Evolutionary conservation across 2,888 invertebrate genomes (phyloP), one percentile per base, ranked within the genome.

Genomic region (Eupithecia tripunctaria): DNA sequence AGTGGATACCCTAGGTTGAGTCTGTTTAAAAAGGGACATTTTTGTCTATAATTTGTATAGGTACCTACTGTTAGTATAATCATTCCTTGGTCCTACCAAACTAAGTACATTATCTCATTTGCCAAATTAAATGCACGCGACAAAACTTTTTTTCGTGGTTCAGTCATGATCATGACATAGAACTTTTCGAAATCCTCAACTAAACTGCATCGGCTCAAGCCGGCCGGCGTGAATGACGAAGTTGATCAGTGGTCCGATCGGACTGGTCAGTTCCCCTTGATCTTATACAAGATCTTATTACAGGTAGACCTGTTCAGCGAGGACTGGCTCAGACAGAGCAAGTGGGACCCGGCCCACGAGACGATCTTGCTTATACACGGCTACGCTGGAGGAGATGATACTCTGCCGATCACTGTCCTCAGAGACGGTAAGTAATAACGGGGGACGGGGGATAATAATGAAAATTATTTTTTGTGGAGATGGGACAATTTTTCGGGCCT

Each of bases 311-410:
- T 95, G 64, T 88, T 85, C 70, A 95, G 96, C 82, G 95, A 95
- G n/a, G 97, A 97, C 82, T 97, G 97, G 97, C 90, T 97, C 71
- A 93, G 97, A 15, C 96, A 96, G 84, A 96, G 96, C 81, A 95
- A 95, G 21, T 97, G 96, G 95, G 96, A 97, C 81, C 95, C 96
- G 0, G 90, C 95, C 0, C 96, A 96, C 78, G 97, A 97, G 80
- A 96, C 96, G 76, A 94, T 97, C 32, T 88, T 97, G 68, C 87
- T 97, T 29, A 91, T 97, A 36, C 97, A 97, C 82, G 97, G 97
- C 2, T 97, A 97, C 85, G 97, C 97, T 0, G 97, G 97, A 0
- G 96, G 97, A 0, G 97, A 97, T 80, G 96, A 97, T 80, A 95
- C 96, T 0, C 86, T 97, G 60, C 97, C 97, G 0, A 96, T 97